Conservation (phyloP, 2,888 invertebrate genomes). For the Heliconius ethilla region DNA sequence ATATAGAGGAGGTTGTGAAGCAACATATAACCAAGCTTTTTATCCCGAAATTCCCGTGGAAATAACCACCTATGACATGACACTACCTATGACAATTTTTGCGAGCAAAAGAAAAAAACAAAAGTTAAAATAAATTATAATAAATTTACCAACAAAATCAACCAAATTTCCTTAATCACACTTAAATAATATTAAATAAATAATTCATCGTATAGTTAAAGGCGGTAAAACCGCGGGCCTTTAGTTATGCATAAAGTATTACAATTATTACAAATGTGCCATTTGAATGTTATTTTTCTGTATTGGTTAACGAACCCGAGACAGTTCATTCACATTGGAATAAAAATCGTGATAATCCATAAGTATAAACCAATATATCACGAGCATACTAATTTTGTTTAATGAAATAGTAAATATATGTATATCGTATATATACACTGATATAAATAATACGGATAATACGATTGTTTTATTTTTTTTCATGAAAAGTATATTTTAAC, state of each 20-base stretch:
- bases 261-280: neutral
- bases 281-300: neutral
- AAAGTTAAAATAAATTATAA: too few species aligned
- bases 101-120: too few species aligned
- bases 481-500: neutral
- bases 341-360: neutral
- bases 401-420: neutral
- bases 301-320: neutral
- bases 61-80: too few species aligned
- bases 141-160: too few species aligned
- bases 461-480: neutral
- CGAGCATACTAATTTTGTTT: neutral
- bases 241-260: neutral
- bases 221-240: too few species aligned
- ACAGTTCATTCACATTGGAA: constrained; percentile 3
- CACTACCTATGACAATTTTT: too few species aligned
- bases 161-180: too few species aligned
- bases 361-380: constrained; percentile 9
- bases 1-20: too few species aligned
- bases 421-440: neutral
- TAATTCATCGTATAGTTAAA: too few species aligned
- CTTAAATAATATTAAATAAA: too few species aligned
- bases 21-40: too few species aligned
- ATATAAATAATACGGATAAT: neutral
- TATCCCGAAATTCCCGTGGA: too few species aligned